These are phyloP conservation scores for Chesias legatella DNA, from an alignment of 2,888 invertebrate genomes.

Conservation along the genomic window DNA sequence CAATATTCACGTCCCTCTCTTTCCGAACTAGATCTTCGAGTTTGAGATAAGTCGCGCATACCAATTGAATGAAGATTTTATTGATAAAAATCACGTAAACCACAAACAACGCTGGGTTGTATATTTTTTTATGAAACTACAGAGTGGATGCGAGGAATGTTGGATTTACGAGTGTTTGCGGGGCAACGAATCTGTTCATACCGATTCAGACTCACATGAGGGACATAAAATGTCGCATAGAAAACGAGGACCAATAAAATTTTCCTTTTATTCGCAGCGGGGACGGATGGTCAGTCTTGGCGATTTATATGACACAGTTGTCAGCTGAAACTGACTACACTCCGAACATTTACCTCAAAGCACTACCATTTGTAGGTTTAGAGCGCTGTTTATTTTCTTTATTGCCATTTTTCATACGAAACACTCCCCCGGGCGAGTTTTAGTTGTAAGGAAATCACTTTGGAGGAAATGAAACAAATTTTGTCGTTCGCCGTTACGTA, in stretches of 20 bases:
- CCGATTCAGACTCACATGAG: conserved; percentile 41
- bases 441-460: conserved; percentile 26
- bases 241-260: conserved; percentile 48
- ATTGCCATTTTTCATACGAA: conserved; percentile 26
- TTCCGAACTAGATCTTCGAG: conserved; percentile 13
- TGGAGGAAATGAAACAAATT: conserved; percentile 21
- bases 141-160: conserved; percentile 57
- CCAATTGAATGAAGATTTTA: conserved; percentile 42
- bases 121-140: conserved; percentile 46
- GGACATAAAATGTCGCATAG: conserved; percentile 54
- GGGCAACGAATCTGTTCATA: conserved; percentile 56
- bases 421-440: conserved; percentile 23
- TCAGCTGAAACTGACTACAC: conserved; percentile 36
- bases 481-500: conserved; percentile 17
- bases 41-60: conserved; percentile 26
- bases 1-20: conserved; percentile 19
- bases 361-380: conserved; percentile 28
- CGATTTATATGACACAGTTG: conserved; percentile 38
- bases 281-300: conserved; percentile 37
- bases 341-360: conserved; percentile 35
- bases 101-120: conserved; percentile 41
- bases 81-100: conserved; percentile 60
- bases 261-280: conserved; percentile 49
- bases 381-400: conserved; percentile 29
- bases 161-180: conserved; percentile 66